Base-by-base conservation (phyloP, 2,888 invertebrate genomes). In the Cyclophora albipunctata region DNA sequence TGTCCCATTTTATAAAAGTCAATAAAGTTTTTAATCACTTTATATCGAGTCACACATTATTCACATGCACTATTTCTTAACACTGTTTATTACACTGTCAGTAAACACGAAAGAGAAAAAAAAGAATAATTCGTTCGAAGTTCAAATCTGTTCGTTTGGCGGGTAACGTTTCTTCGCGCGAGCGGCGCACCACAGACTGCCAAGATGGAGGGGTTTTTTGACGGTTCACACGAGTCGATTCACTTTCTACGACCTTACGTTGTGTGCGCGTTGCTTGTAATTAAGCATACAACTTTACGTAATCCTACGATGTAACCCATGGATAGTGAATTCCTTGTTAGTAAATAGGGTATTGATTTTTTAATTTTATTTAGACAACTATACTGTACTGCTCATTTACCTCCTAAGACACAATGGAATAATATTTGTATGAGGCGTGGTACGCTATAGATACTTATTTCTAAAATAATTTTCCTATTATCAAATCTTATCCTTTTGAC, bases 201-300 rank as follows among this genome's bases (percentile, higher is more conserved):
- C 79, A 85, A 86, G 78, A 87, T 84, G 85, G 86, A 82, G 83
- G 81, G 63, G 79, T 86, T 85, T 84, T 88, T 86, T 82, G 86
- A 84, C 81, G 81, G 84, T 86, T 88, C 87, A 87, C 87, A 86
- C 84, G 77, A 84, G 85, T 77, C 87, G 79, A 85, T 86, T 88
- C 86, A 88, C 87, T 88, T 88, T 88, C 87, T 88, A 88, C 86
- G 87, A 87, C 87, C 87, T 88, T 87, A 88, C 78, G 77, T 79
- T 82, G 81, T 84, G 78, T 85, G 81, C 78, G 82, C 79, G 81
- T 81, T 74, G 77, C 83, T 84, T 86, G 77, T 85, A 86, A 88
- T 87, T 86, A 87, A 81, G 78, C 79, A 81, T 83, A 78, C 74
- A 80, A 71, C 67, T 83, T 87, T 87, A 87, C 87, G 86, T 87